Conservation (phyloP, 53 echinoderm and acorn worm genomes). For the Glandiceps talaboti region DNA sequence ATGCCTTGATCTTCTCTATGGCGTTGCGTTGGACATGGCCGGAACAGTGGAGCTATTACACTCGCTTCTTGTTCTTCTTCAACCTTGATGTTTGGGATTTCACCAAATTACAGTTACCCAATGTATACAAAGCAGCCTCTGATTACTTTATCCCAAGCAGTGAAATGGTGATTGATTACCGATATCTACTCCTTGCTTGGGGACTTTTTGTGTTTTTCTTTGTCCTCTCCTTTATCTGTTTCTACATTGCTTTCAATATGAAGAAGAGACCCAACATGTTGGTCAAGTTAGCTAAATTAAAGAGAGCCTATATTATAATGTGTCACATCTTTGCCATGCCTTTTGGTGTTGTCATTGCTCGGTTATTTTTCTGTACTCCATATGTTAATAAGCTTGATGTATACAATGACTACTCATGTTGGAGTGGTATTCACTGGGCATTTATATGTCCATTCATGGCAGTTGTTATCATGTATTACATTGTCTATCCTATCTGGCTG, state of each 20-base stretch:
- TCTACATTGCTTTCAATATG: slow-evolving; percentile 75
- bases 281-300: slow-evolving; percentile 55
- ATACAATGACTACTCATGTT: slow-evolving; percentile 64
- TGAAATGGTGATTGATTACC: slow-evolving; percentile 58
- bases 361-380: slow-evolving; percentile 71
- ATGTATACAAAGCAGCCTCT: slow-evolving; percentile 50
- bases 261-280: slow-evolving; percentile 83
- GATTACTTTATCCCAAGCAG: slow-evolving; percentile 62
- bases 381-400: slow-evolving; percentile 78
- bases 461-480: slow-evolving; percentile 49
- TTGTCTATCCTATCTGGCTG: slow-evolving; percentile 87
- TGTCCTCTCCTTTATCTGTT: slow-evolving; percentile 33
- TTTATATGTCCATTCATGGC: slow-evolving; percentile 47
- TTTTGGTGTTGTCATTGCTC: slow-evolving; percentile 65
- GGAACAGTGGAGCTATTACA: slow-evolving; percentile 55
- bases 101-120: slow-evolving; percentile 58
- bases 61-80: slow-evolving; percentile 57
- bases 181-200: slow-evolving; percentile 73
- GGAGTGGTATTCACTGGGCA: slow-evolving; percentile 71
- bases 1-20: slow-evolving; percentile 73
- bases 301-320: slow-evolving; percentile 55
- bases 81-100: slow-evolving; percentile 95
- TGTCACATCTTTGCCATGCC: slow-evolving; percentile 71
- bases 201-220: slow-evolving; percentile 41
- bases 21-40: slow-evolving; percentile 95